These are phyloP conservation scores for Urosaurus nigricauda DNA, from an alignment of 2,797 vertebrate genomes.

Conservation along the genomic window DNA sequence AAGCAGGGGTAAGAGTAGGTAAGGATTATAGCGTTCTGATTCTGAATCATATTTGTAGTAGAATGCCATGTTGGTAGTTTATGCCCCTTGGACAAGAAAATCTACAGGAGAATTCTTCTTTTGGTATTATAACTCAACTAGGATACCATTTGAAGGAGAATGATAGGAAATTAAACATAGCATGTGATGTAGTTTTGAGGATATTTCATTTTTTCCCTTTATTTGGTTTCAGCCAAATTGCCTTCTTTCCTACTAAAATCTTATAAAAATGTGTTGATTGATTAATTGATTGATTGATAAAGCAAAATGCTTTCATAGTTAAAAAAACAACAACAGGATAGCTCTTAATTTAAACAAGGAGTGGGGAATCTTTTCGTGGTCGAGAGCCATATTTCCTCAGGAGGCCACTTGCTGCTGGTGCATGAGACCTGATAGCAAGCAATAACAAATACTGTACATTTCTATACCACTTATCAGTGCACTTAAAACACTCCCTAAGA, in stretches of 20 bases:
- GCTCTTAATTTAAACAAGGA: not conserved
- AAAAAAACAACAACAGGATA: not conserved
- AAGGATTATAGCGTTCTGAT: slow-evolving; percentile 16
- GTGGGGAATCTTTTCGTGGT: too few relatives aligned
- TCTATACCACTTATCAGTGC: too few relatives aligned
- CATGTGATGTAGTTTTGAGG: slow-evolving; percentile 22
- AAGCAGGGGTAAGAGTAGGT: too few relatives aligned
- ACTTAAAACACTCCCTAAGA: too few relatives aligned
- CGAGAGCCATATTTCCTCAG: not conserved
- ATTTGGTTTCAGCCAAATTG: slow-evolving; percentile 32
- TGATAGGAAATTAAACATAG: slow-evolving; percentile 44
- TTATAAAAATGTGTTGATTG: not conserved
- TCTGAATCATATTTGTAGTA: slow-evolving; percentile 16
- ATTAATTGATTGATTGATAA: not conserved
- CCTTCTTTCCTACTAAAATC: slow-evolving; percentile 27
- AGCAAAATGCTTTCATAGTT: not conserved
- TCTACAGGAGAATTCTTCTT: not conserved
- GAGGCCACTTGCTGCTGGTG: not conserved
- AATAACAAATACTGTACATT: too few relatives aligned
- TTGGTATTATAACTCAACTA: slow-evolving; percentile 23
- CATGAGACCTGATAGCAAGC: not conserved
- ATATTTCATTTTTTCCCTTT: slow-evolving; percentile 35
- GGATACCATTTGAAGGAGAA: not conserved
- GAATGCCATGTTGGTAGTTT: too few relatives aligned
- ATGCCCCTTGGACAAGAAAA: not conserved